Conservation (phyloP, 2,888 invertebrate genomes). For the Apocheima hispidaria region DNA sequence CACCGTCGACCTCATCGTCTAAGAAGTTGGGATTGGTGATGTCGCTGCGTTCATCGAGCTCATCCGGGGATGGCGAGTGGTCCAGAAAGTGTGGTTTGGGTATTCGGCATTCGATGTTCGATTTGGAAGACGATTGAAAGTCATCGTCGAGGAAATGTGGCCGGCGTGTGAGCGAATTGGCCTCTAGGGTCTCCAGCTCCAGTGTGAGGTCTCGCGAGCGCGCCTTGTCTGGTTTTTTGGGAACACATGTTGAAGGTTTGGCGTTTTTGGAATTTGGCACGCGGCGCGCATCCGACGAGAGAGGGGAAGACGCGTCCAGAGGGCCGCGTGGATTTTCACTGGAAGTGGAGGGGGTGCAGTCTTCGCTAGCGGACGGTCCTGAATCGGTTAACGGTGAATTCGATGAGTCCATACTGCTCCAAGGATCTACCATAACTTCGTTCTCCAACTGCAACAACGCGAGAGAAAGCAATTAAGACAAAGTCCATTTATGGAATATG, state of each 20-base stretch:
- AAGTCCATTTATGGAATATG: slow-evolving; percentile 52
- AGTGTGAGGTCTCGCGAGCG: slow-evolving; percentile 77
- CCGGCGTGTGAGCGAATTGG: slow-evolving; percentile 76
- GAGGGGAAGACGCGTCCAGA: slow-evolving; percentile 62
- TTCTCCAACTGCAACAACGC: slow-evolving; percentile 85
- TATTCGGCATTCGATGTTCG: slow-evolving; percentile 81
- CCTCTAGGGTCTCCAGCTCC: slow-evolving; percentile 73
- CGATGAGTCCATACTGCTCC: slow-evolving; percentile 86
- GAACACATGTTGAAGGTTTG: slow-evolving; percentile 59
- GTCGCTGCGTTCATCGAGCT: slow-evolving; percentile 81
- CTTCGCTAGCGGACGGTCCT: slow-evolving; percentile 82
- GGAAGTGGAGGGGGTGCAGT: slow-evolving; percentile 81
- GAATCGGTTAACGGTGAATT: slow-evolving; percentile 84
- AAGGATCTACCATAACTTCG: slow-evolving; percentile 85
- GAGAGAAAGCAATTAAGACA: slow-evolving; percentile 48
- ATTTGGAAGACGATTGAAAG: slow-evolving; percentile 85
- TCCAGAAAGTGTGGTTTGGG: slow-evolving; percentile 84
- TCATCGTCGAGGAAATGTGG: slow-evolving; percentile 88
- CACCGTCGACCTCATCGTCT: slow-evolving; percentile 77
- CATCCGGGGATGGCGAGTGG: slow-evolving; percentile 83
- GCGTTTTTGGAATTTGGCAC: slow-evolving; percentile 69
- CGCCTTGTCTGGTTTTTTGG: slow-evolving; percentile 72
- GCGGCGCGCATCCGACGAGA: slow-evolving; percentile 71
- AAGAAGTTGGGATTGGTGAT: slow-evolving; percentile 82
- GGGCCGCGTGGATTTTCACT: slow-evolving; percentile 70